Conservation (phyloP, 1,140 invertebrate genomes). For the Meloidogyne floridensis region DNA sequence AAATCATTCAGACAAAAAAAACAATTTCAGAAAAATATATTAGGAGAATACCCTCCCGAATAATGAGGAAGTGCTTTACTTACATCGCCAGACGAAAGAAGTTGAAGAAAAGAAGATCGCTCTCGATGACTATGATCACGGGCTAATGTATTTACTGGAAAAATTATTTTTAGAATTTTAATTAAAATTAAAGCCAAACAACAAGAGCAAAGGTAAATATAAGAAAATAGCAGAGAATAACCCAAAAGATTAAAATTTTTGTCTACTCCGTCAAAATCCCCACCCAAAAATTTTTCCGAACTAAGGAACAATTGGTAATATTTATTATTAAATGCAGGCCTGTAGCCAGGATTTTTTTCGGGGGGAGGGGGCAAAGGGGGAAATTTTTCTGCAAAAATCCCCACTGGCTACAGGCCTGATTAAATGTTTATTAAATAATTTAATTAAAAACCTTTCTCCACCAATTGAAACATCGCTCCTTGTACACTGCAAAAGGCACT, state of each 20-base stretch:
- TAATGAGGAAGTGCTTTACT: not conserved
- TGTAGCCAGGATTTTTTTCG: too few relatives aligned
- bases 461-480: slow-evolving; percentile 25
- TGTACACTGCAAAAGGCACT: slow-evolving; percentile 39
- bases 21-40: not conserved
- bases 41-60: not conserved
- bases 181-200: too few relatives aligned
- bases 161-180: not conserved
- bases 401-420: too few relatives aligned
- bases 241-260: too few relatives aligned
- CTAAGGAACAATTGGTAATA: too few relatives aligned
- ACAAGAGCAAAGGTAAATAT: too few relatives aligned
- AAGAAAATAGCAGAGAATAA: too few relatives aligned
- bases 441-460: not conserved
- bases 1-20: not conserved
- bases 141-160: not conserved
- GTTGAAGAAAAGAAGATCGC: not conserved
- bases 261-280: too few relatives aligned
- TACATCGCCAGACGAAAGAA: not conserved
- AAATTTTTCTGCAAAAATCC: too few relatives aligned
- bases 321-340: too few relatives aligned
- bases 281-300: too few relatives aligned
- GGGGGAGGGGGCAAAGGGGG: too few relatives aligned
- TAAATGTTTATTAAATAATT: not conserved
- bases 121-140: not conserved